Evolutionary conservation across 1,140 invertebrate genomes (phyloP).

Genomic region (Globodera ellingtonae): DNA sequence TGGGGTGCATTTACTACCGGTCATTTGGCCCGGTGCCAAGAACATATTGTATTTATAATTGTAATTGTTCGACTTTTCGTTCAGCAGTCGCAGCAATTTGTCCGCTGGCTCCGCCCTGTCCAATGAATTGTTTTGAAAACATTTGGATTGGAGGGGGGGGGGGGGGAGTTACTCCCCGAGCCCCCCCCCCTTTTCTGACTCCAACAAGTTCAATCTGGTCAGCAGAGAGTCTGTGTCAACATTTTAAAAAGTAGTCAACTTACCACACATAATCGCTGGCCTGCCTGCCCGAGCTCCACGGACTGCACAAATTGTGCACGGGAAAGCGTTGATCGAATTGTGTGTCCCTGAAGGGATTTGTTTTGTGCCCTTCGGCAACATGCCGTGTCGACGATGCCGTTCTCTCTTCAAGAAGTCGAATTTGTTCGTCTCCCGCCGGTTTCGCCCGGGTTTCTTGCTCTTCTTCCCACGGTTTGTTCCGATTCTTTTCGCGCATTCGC

Average conservation of each 20-base stretch:
- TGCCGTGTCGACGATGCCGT: conserved; percentile 14
- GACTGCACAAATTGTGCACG: conserved; percentile 43
- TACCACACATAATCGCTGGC: conserved; percentile 45
- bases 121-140: conserved; percentile 16
- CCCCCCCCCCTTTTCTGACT: no score
- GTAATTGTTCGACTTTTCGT: conserved; percentile 50
- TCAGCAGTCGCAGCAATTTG: conserved; percentile 53
- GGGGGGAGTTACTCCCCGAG: background rate
- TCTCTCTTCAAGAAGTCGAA: background rate
- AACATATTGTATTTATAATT: conserved; percentile 64
- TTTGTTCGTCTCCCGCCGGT: background rate
- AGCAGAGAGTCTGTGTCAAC: no score
- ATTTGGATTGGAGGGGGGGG: no score
- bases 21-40: conserved; percentile 58
- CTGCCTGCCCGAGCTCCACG: conserved; percentile 38
- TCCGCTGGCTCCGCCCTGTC: conserved; percentile 64
- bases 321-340: conserved; percentile 34
- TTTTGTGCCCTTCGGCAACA: background rate
- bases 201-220: no score
- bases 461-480: background rate
- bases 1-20: conserved; percentile 41
- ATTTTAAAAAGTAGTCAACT: background rate
- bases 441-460: background rate
- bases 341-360: conserved; percentile 43
- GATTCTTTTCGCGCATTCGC: background rate